Conservation (phyloP, 2,113 vertebrate genomes). For the Ancistrus triradiatus region DNA sequence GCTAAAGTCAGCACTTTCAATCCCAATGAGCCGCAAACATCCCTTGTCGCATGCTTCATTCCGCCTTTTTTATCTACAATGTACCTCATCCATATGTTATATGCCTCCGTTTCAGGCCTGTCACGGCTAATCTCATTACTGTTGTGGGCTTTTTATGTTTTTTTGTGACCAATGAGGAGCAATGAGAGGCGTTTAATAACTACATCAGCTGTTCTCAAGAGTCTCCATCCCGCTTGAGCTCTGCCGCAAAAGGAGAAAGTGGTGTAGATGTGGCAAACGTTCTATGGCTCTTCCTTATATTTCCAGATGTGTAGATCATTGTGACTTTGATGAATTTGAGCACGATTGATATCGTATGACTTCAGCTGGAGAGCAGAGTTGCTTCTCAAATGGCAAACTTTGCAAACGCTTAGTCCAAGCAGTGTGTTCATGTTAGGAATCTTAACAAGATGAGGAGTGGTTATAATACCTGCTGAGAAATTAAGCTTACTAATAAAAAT, state of each 20-base stretch:
- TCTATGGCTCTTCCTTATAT: no score
- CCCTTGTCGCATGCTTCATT: conserved; percentile 15
- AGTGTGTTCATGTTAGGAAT: no score
- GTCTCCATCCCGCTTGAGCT: conserved; percentile 11
- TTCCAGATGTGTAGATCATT: no score
- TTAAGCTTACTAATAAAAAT: no score
- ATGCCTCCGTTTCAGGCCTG: conserved; percentile 35
- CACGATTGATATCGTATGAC: no score
- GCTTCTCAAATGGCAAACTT: no score
- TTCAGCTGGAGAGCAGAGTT: no score
- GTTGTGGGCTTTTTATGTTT: conserved; percentile 43
- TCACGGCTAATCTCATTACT: conserved; percentile 45
- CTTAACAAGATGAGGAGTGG: no score
- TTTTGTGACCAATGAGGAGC: conserved; percentile 10
- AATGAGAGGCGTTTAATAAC: conserved; percentile 32
- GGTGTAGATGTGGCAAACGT: no score
- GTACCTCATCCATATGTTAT: conserved; percentile 39
- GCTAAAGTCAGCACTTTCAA: conserved; percentile 53
- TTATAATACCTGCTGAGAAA: no score
- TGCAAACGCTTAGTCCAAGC: no score
- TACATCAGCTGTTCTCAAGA: conserved; percentile 28
- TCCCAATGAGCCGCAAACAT: conserved; percentile 46
- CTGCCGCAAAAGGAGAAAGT: background rate
- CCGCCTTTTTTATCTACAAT: conserved; percentile 43
- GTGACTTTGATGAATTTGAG: no score